Conservation (phyloP, 2,797 vertebrate genomes). For the Thamnophis elegans region DNA sequence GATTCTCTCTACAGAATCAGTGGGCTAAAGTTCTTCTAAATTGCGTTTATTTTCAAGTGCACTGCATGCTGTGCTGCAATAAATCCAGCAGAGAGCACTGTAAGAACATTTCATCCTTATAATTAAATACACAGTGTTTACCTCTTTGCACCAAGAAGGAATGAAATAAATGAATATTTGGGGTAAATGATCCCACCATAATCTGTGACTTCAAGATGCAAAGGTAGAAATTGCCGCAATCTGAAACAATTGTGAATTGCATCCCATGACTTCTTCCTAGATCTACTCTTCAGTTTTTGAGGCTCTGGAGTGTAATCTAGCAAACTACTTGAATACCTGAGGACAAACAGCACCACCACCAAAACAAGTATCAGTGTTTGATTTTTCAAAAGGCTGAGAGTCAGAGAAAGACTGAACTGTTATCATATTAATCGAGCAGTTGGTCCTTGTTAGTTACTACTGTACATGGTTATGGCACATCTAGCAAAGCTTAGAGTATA, state of each 20-base stretch:
- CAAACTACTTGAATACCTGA: constrained; percentile 48
- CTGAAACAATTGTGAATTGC: not conserved
- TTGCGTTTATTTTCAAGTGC: not conserved
- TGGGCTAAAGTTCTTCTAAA: not conserved
- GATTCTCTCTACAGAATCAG: not conserved
- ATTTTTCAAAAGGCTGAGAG: constrained; percentile 60
- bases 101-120: constrained; percentile 29
- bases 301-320: constrained; percentile 22
- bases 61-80: constrained; percentile 4
- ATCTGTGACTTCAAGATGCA: not conserved
- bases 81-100: constrained; percentile 68
- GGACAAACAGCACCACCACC: constrained; percentile 72
- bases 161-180: not conserved
- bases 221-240: not conserved
- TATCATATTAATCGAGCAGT: not conserved
- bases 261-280: not conserved
- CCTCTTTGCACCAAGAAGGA: not conserved
- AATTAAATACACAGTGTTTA: not conserved
- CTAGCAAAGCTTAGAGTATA: not conserved
- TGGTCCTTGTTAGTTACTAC: not conserved
- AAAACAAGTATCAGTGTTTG: constrained; percentile 80
- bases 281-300: not conserved
- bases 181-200: not conserved
- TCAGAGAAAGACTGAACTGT: constrained; percentile 51
- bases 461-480: not conserved